Evolutionary conservation across 1,140 invertebrate genomes (phyloP).

Genomic region (Nasonia longicornis): DNA sequence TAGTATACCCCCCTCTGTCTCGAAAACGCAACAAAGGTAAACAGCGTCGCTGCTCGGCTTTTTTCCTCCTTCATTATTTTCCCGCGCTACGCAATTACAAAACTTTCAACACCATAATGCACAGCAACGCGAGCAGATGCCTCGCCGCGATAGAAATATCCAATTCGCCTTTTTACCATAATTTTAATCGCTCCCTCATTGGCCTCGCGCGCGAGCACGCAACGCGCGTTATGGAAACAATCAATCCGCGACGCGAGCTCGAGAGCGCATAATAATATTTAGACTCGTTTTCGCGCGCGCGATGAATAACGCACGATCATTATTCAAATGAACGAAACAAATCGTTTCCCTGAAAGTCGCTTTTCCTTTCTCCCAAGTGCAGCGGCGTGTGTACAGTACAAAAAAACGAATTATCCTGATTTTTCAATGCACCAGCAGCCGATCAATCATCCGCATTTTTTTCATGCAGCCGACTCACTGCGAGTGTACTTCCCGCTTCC

Average conservation of each 20-base stretch:
- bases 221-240: background rate
- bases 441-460: too few relatives aligned
- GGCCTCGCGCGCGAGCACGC: background rate
- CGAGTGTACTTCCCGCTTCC: too few relatives aligned
- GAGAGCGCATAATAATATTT: slow-evolving; percentile 1
- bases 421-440: background rate
- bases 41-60: background rate
- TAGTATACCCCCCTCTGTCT: background rate
- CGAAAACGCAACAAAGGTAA: background rate
- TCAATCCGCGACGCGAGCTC: background rate
- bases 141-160: background rate
- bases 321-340: slow-evolving; percentile 16
- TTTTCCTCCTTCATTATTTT: background rate
- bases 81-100: background rate
- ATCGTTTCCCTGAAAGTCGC: slow-evolving; percentile 1
- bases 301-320: background rate
- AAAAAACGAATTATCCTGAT: background rate
- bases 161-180: background rate
- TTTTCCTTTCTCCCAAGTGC: background rate
- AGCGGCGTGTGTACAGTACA: background rate
- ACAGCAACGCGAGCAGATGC: background rate
- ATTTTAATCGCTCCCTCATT: background rate
- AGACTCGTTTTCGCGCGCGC: background rate
- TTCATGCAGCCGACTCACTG: too few relatives aligned
- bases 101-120: background rate